Evolutionary conservation across 2,113 vertebrate genomes (phyloP).

Genomic region (Polyodon spathula): DNA sequence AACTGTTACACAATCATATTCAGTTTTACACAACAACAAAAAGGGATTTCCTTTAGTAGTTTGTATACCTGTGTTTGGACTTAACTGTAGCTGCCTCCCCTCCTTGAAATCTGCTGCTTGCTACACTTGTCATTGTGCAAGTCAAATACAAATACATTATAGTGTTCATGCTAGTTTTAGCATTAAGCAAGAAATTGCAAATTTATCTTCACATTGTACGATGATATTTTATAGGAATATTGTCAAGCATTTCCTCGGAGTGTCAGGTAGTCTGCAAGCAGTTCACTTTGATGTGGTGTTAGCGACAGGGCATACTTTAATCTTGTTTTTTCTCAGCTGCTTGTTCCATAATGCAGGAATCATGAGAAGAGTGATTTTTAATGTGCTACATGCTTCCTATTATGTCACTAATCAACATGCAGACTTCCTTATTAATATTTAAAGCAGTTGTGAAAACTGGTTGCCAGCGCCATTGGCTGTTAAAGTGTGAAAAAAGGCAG

Average conservation of each 20-base stretch:
- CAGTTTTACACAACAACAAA: too few species aligned
- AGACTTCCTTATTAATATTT: background rate
- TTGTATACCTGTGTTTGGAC: too few species aligned
- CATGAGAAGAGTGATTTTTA: background rate
- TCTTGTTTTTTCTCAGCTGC: background rate
- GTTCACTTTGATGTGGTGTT: background rate
- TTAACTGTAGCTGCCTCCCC: too few species aligned
- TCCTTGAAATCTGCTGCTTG: too few species aligned
- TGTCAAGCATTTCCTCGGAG: conserved; percentile 72
- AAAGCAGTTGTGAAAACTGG: background rate
- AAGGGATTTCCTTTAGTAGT: too few species aligned
- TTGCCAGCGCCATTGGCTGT: background rate
- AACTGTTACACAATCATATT: too few species aligned
- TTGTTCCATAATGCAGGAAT: background rate
- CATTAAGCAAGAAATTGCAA: too few species aligned
- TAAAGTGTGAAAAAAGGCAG: too few species aligned
- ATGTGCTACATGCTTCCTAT: background rate
- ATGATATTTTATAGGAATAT: conserved; percentile 28
- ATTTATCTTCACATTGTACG: too few species aligned
- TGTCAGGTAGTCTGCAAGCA: conserved; percentile 63
- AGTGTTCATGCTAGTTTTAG: too few species aligned
- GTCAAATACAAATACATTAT: too few species aligned
- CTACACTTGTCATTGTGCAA: too few species aligned
- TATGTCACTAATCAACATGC: background rate
- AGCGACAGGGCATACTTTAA: background rate